Base-by-base conservation (phyloP, 1,140 invertebrate genomes). In the Solen grandis region DNA sequence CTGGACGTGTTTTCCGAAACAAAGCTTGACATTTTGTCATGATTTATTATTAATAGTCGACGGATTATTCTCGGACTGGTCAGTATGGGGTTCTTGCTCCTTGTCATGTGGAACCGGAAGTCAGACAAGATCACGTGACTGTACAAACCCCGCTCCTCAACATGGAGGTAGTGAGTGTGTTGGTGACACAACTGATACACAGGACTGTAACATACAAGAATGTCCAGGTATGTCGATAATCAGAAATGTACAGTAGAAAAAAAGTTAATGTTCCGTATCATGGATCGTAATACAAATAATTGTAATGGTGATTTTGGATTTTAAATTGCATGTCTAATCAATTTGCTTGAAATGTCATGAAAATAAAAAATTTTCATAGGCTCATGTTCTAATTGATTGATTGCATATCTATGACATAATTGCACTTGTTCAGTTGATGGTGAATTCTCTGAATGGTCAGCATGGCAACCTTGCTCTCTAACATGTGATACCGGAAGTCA, bases 1-100 rank as follows among this genome's bases (percentile, higher is more conserved):
- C n/a, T n/a, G n/a, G n/a, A n/a, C n/a, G n/a, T n/a, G n/a, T n/a
- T n/a, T n/a, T n/a, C n/a, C n/a, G n/a, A n/a, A n/a, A n/a, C n/a
- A n/a, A n/a, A n/a, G n/a, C n/a, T n/a, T n/a, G n/a, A n/a, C n/a
- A n/a, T n/a, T n/a, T n/a, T n/a, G n/a, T n/a, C n/a, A n/a, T n/a
- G n/a, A n/a, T n/a, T n/a, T n/a, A n/a, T 62, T 65, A 57, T 16
- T 57, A 60, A 8, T n/a, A 60, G 74, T 80, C 50, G 55, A 85
- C 38, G 86, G 84, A 35, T 76, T 77, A 1, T 85, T 79, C 80
- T 68, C 81, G 8, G 63, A 52, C 8, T 87, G 84, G 84, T 36
- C 36, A 35, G 63, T 54, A 19, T 68, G 80, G 36, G 57, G 33
- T 0, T 22, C 35, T 1, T 87, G 86, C 66, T 59, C 38, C 14